Base-by-base conservation (phyloP, 2,797 vertebrate species). In the Echiichthys vipera region DNA sequence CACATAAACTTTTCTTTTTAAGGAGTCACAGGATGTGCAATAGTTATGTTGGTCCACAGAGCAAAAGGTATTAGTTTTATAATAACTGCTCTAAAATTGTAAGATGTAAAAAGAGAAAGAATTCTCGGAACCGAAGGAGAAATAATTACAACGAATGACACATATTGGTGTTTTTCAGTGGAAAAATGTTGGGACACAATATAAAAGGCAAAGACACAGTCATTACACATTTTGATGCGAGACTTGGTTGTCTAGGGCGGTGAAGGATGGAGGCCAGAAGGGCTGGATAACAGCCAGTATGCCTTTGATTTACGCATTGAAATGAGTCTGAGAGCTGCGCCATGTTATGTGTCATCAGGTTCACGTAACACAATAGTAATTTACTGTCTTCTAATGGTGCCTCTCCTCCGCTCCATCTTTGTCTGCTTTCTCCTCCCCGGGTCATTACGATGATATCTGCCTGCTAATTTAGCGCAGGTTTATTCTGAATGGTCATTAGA, bases 401-500 rank as follows among this genome's bases (percentile, higher is more conserved):
- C 7, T 47, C 34, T 42, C 17, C 15, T 51, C 36, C 22, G n/a
- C 55, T 80, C 42, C 43, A 15, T 73, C 46, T 74, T 55, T 45
- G 6, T 65, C 62, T 81, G 43, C 25, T 69, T 27, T 51, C 56
- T 64, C 59, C 65, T 71, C 56, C 10, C n/a, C 18, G 0, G 65
- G 80, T 78, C 70, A 42, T 66, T 61, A 74, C 18, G 55, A 72
- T 42, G 74, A 80, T 55, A 67, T 68, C 40, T 30, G 11, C 20
- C 78, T 46, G 8, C 49, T 88, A 85, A 89, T 83, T 83, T 42
- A 45, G 45, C 5, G 6, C 75, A 74, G 71, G 3, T 86, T 84
- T 81, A 75, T 84, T 79, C 49, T 54, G 74, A 88, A 78, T 84
- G n/a, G n/a, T 89, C 71, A 83, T 86, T 77, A 77, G 56, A 32